Evolutionary conservation across 2,797 vertebrate genomes (phyloP).

Genomic region (Gymnothorax reevesii): DNA sequence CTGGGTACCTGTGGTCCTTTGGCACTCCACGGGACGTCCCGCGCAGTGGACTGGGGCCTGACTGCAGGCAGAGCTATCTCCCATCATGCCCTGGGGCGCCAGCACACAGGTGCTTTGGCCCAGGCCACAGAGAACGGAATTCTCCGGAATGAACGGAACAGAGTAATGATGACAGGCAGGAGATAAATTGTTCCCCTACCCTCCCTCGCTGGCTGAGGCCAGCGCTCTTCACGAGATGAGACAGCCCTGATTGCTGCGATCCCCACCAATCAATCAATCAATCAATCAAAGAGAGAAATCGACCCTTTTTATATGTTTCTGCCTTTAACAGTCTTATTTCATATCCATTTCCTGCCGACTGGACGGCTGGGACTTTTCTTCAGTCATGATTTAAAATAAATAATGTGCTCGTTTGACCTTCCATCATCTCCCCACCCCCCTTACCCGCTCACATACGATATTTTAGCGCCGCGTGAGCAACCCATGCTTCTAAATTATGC

Average conservation of each 20-base stretch:
- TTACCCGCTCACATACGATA: background rate
- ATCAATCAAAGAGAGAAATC: background rate
- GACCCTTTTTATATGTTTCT: background rate
- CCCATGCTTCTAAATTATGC: background rate
- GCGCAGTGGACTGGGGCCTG: background rate
- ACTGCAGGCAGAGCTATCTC: conserved; percentile 26
- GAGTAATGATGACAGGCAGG: conserved; percentile 25
- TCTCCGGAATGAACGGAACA: too few species aligned
- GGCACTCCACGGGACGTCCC: too few species aligned
- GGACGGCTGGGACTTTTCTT: background rate
- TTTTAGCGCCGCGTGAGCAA: too few species aligned
- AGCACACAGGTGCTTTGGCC: conserved; percentile 36
- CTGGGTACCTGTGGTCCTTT: too few species aligned
- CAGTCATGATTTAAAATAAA: background rate
- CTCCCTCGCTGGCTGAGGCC: background rate
- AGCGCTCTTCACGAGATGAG: conserved; percentile 1
- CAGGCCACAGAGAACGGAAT: conserved; percentile 14
- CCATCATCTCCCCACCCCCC: background rate
- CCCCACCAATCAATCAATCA: conserved; percentile 12
- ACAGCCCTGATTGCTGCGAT: conserved; percentile 15
- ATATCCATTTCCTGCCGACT: background rate
- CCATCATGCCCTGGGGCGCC: conserved; percentile 33
- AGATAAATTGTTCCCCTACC: background rate
- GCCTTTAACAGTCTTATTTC: background rate
- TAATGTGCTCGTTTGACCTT: background rate